Conservation (phyloP, 2,113 vertebrate species). For the Xenopus tropicalis region DNA sequence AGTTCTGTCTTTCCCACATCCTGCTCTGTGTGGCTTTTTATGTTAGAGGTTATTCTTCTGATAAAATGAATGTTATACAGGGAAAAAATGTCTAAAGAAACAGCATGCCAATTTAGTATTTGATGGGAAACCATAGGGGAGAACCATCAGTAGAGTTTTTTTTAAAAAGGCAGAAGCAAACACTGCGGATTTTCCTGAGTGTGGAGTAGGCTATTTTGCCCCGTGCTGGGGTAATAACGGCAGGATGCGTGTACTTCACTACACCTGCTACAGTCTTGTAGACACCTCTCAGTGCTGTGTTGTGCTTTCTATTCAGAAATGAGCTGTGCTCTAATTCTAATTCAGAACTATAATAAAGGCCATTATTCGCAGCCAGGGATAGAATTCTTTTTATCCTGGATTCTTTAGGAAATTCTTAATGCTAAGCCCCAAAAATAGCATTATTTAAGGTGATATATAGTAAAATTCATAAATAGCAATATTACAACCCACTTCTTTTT, state of each 20-base stretch:
- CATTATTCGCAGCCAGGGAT: too few relatives aligned
- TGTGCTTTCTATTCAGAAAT: too few relatives aligned
- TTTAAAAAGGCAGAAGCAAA: neutral
- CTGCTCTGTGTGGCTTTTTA: slow-evolving; percentile 22
- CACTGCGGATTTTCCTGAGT: neutral
- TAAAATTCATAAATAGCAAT: too few relatives aligned
- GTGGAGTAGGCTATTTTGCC: neutral
- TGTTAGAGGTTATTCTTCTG: slow-evolving; percentile 39
- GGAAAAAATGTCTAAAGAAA: slow-evolving; percentile 7
- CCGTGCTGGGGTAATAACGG: neutral
- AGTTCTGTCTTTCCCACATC: slow-evolving; percentile 39
- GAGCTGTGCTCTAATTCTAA: too few relatives aligned
- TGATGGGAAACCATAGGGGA: slow-evolving; percentile 18
- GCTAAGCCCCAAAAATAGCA: too few relatives aligned
- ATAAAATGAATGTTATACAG: slow-evolving; percentile 24
- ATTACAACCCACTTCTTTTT: too few relatives aligned
- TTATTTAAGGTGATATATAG: too few relatives aligned
- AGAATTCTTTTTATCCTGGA: too few relatives aligned
- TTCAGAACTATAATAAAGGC: too few relatives aligned
- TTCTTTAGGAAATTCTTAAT: too few relatives aligned
- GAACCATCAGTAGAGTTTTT: slow-evolving; percentile 4
- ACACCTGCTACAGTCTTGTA: slow-evolving; percentile 3
- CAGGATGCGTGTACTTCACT: neutral
- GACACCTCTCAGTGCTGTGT: neutral
- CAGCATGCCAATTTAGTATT: slow-evolving; percentile 8